These are phyloP conservation scores for Apamea monoglypha DNA, from an alignment of 2,888 invertebrate species.

Conservation along the genomic window DNA sequence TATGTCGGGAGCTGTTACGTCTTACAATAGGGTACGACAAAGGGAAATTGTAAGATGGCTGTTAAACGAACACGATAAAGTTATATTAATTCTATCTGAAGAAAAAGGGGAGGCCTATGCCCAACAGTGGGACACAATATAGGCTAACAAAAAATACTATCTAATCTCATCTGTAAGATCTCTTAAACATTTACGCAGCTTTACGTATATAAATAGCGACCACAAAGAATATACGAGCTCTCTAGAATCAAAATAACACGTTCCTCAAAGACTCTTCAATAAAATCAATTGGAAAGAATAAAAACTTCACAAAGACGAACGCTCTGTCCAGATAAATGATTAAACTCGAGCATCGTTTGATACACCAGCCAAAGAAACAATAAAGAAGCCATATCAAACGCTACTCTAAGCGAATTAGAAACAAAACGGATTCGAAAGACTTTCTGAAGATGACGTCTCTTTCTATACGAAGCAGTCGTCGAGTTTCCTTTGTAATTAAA, in stretches of 20 bases:
- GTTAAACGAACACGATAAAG: conserved; percentile 80
- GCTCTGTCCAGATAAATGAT: conserved; percentile 64
- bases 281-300: conserved; percentile 59
- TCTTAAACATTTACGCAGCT: conserved; percentile 22
- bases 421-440: conserved; percentile 85
- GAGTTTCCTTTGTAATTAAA: conserved; percentile 91
- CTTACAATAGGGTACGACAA: conserved; percentile 85
- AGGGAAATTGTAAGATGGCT: conserved; percentile 83
- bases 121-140: no score
- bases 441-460: conserved; percentile 90
- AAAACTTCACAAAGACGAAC: conserved; percentile 47
- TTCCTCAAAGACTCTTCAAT: conserved; percentile 26
- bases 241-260: neutral
- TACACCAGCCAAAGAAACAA: conserved; percentile 81
- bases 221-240: neutral
- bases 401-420: conserved; percentile 83
- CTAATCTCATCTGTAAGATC: conserved; percentile 49
- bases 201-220: neutral
- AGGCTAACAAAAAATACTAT: no score
- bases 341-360: conserved; percentile 80
- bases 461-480: conserved; percentile 86
- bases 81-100: conserved; percentile 77
- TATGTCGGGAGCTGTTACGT: conserved; percentile 83
- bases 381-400: conserved; percentile 82
- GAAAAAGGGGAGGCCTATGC: no score